Conservation (phyloP, 2,797 vertebrate genomes). For the Percopsis omiscomaycus region DNA sequence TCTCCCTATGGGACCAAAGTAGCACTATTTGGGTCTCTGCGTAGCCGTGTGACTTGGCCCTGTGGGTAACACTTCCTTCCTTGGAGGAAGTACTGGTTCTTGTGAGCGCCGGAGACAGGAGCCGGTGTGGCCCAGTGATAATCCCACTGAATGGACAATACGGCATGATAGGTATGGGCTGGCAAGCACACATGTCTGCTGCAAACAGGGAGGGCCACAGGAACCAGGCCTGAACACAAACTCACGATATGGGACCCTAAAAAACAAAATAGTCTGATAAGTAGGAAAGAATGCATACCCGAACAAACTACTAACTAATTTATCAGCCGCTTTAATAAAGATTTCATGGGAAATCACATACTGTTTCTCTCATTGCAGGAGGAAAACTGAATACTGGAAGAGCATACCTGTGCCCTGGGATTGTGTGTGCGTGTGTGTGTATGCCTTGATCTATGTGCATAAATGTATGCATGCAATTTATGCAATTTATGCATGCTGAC, state of each 20-base stretch:
- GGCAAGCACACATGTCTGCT: slow-evolving; percentile 61
- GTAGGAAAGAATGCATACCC: slow-evolving; percentile 51
- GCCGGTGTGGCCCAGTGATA: slow-evolving; percentile 75
- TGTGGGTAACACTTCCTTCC: slow-evolving; percentile 78
- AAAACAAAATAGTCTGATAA: slow-evolving; percentile 67
- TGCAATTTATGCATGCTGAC: too few species aligned
- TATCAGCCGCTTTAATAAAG: slow-evolving; percentile 31
- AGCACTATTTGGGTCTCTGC: slow-evolving; percentile 53
- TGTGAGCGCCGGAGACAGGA: slow-evolving; percentile 76
- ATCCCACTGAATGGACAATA: slow-evolving; percentile 77
- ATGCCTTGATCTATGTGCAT: background rate
- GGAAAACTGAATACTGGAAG: background rate
- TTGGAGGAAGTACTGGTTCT: slow-evolving; percentile 74
- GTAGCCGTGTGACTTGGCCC: slow-evolving; percentile 61
- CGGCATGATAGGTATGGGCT: slow-evolving; percentile 68
- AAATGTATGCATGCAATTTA: too few species aligned
- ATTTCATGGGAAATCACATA: slow-evolving; percentile 48
- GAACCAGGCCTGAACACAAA: slow-evolving; percentile 65
- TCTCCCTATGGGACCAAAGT: slow-evolving; percentile 24
- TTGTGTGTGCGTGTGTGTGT: slow-evolving; percentile 1
- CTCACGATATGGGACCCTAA: slow-evolving; percentile 59
- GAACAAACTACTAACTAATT: slow-evolving; percentile 42
- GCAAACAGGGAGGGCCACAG: slow-evolving; percentile 59
- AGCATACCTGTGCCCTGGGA: slow-evolving; percentile 5
- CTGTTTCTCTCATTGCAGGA: slow-evolving; percentile 17